Base-by-base conservation (phyloP, 1,140 invertebrate genomes). In the Pemphigus obesinymphae region DNA sequence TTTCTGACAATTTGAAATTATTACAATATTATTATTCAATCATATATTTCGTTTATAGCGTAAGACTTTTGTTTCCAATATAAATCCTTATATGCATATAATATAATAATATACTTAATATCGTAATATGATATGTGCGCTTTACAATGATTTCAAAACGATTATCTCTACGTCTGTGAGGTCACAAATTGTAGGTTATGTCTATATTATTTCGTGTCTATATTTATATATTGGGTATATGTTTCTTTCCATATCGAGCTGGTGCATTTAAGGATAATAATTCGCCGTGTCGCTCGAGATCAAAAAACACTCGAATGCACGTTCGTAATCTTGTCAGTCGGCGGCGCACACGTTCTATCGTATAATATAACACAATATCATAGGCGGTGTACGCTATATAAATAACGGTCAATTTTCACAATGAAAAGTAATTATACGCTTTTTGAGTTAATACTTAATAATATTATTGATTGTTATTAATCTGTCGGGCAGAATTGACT, bases 381-480 rank as follows among this genome's bases (percentile, higher is more conserved):
- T 37, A 3, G 8, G 10, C 6, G 37, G 8, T n/a, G 31, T n/a
- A 26, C 13, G 6, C 15, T 45, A 13, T 26, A 43, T 15, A 70
- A 43, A 45, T 70, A 70, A 43, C 23, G n/a, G 45, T 70, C 40
- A 17, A 70, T 70, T 15, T 70, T n/a, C 40, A 70, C 66, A 5
- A 45, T 70, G 23, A 45, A 70, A 26, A 70, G 45, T 70, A 70
- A 70, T 70, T 45, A 70, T 13, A 45, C 40, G 66, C 40, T 45
- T 23, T 11, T 70, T 20, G 37, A n/a, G n/a, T 43, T 43, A 70
- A 70, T 11, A 45, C 43, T 2, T 45, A 45, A n/a, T n/a, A n/a
- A n/a, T n/a, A n/a, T n/a, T 43, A 43, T 26, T 43, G 66, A 70
- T 70, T 23, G 23, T 70, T 70, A 45, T 70, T 70, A 26, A 70